phyloP scores from a whole-genome alignment of 2,888 invertebrate species.

The Melanostoma mellinum region DNA sequence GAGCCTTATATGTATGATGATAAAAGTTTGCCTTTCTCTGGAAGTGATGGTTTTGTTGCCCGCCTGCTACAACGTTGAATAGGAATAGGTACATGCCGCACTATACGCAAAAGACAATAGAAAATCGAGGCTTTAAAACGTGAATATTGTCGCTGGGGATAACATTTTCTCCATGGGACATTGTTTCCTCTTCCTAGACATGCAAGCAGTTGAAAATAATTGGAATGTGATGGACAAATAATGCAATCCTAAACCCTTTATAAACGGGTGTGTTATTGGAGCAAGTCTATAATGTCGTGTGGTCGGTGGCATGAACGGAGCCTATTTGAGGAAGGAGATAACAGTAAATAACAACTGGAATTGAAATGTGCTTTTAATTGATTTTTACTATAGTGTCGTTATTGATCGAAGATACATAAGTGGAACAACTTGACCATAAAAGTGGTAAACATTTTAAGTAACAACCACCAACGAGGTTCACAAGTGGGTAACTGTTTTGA shows the following conservation, averaged over 20 bases:
- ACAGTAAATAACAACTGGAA: conserved; percentile 24
- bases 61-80: neutral
- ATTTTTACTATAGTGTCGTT: conserved; percentile 28
- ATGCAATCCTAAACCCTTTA: conserved; percentile 32
- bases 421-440: too few species aligned
- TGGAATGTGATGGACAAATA: conserved; percentile 44
- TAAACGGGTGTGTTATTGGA: conserved; percentile 12
- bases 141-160: conserved; percentile 59
- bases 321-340: conserved; percentile 10
- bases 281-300: neutral
- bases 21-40: conserved; percentile 50
- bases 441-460: too few species aligned
- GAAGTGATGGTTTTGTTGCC: conserved; percentile 28
- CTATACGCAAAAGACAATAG: conserved; percentile 30
- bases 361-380: conserved; percentile 34
- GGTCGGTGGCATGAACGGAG: conserved; percentile 1
- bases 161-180: conserved; percentile 43
- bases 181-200: conserved; percentile 19
- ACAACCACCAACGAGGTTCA: too few species aligned
- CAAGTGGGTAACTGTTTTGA: too few species aligned
- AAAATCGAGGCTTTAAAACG: conserved; percentile 56
- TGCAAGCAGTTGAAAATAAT: conserved; percentile 44
- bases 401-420: neutral
- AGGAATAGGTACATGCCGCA: neutral
- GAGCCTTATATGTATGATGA: conserved; percentile 6